Evolutionary conservation across 2,113 vertebrate species (phyloP), one percentile per base, ranked within the genome.

Genomic region (Neolamprologus falcicula): DNA sequence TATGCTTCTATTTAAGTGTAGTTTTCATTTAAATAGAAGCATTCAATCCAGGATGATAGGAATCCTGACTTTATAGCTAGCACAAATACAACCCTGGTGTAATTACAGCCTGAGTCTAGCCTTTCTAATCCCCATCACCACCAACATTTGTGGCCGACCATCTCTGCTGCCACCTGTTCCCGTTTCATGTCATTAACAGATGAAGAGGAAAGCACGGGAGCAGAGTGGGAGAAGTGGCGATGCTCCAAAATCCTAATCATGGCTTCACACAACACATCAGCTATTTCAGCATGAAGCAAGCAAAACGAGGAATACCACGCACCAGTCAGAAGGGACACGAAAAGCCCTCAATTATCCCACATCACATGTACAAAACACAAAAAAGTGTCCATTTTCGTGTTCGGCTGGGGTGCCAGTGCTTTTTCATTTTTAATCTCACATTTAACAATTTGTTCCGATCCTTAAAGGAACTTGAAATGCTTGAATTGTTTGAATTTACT

Each of bases 191-290:
- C 78, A 80, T 88, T 84, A 92, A 85, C 90, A 66, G 71, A 82
- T 17, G 28, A 68, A 85, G 45, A 73, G 16, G 40, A 86, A 61
- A 45, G 83, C 13, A 28, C 16, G 12, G 63, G 84, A 80, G 82
- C 52, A 50, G 66, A 68, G 52, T 4, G 45, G 35, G 85, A 79
- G 85, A 84, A 68, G 53, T 52, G 14, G 86, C 3, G 59, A 85
- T 79, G 82, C 91, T 89, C 54, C 28, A 63, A 45, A 87, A 54
- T 86, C 87, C 83, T 88, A 90, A 92, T 94, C 92, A 88, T 53
- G 57, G 89, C 90, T 80, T 83, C 88, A 78, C 85, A 93, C 47
- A 89, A 87, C 85, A 73, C 85, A 85, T 88, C 71, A 78, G 40
- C 76, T 53, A 57, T 88, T 85, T 73, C 68, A 37, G 80, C 21